Conservation (phyloP, 2,888 invertebrate species). For the Eupithecia pulchellata region DNA sequence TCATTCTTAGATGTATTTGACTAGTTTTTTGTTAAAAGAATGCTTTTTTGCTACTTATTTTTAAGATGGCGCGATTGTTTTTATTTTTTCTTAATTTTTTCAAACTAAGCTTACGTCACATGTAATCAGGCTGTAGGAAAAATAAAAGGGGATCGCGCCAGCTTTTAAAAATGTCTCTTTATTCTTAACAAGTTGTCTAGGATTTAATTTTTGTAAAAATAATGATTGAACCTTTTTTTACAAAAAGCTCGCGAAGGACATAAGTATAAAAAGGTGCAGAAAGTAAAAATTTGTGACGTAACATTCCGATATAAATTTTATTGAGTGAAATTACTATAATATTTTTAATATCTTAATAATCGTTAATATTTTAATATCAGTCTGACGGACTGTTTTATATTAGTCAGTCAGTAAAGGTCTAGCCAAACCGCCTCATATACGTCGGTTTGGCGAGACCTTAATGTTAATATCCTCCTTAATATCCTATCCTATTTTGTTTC, state of each 20-base stretch:
- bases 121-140: too few relatives aligned
- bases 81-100: too few relatives aligned
- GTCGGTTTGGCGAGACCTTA: background rate
- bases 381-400: background rate
- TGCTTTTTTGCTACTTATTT: too few relatives aligned
- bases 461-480: background rate
- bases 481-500: background rate
- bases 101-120: too few relatives aligned
- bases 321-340: background rate
- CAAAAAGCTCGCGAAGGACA: background rate
- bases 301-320: conserved; percentile 7
- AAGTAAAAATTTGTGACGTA: background rate
- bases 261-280: background rate
- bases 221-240: background rate
- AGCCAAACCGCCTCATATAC: background rate
- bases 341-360: background rate
- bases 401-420: conserved; percentile 2
- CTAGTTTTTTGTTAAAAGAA: background rate
- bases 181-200: background rate
- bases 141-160: too few relatives aligned
- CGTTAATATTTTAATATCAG: too few relatives aligned
- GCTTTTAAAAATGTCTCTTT: too few relatives aligned
- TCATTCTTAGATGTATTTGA: background rate
- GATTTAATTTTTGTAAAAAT: background rate
- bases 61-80: too few relatives aligned